A percentile compares a stretch with the other conserved stretches of the same genome.
Evolutionary conservation across 2,888 invertebrate genomes (phyloP).

Genomic region (Pseudococcus viburni): DNA sequence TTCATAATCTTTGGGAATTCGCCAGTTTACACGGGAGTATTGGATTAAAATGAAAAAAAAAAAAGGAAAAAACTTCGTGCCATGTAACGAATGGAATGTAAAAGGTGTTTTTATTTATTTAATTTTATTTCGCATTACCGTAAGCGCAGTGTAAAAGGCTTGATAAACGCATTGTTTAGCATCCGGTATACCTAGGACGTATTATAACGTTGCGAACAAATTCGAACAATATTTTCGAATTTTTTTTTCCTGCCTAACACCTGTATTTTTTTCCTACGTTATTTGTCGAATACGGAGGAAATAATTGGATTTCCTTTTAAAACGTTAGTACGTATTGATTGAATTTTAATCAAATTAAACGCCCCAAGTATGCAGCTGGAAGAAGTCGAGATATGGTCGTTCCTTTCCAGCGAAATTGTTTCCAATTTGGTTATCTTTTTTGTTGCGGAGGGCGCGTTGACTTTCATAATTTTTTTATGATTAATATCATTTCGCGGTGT

Average conservation of each 20-base stretch:
- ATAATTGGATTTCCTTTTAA: constrained; percentile 23
- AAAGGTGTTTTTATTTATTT: neutral
- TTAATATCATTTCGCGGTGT: constrained; percentile 47
- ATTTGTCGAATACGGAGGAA: constrained; percentile 1
- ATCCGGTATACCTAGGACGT: neutral
- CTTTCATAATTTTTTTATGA: constrained; percentile 33
- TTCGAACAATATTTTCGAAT: constrained; percentile 10
- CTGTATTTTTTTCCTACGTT: neutral
- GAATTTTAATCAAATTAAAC: constrained; percentile 42
- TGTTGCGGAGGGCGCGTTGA: neutral
- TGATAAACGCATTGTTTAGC: constrained; percentile 4
- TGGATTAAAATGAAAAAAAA: neutral
- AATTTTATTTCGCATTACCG: no score
- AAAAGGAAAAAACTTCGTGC: neutral
- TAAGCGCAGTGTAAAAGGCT: neutral
- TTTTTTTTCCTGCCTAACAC: neutral
- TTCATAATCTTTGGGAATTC: constrained; percentile 12
- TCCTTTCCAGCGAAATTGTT: constrained; percentile 6
- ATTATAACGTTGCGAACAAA: neutral
- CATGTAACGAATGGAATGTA: constrained; percentile 2
- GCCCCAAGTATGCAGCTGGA: neutral
- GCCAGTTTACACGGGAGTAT: neutral
- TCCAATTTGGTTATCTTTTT: constrained; percentile 30
- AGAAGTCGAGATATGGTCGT: neutral
- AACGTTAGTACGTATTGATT: constrained; percentile 2